phyloP scores from a whole-genome alignment of 2,113 vertebrate species.

The Xenopus tropicalis region UCB_Xtro_10.0 CM004447.2:131422501-131423000 shows the following conservation, averaged over 20 bases:
- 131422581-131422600: constrained; percentile 58
- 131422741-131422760: constrained; percentile 52
- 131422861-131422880: constrained; percentile 7
- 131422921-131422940: background rate
- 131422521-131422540: constrained; percentile 72
- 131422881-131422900: constrained; percentile 7
- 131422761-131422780: constrained; percentile 63
- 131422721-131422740: constrained; percentile 55
- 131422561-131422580: constrained; percentile 65
- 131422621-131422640: constrained; percentile 65
- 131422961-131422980: background rate
- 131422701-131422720: constrained; percentile 64
- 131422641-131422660: constrained; percentile 70
- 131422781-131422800: constrained; percentile 63
- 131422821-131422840: background rate
- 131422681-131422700: constrained; percentile 70
- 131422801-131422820: background rate
- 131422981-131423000: background rate
- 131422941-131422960: background rate
- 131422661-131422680: constrained; percentile 63
- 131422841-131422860: background rate
- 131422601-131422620: constrained; percentile 68
- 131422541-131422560: constrained; percentile 60
- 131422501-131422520: constrained; percentile 70
- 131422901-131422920: background rate